A percentile compares a stretch with the other conserved stretches of the same genome.
These are phyloP conservation scores for Batillaria attramentaria DNA, from an alignment of 1,140 invertebrate species.

Conservation along the genomic window DNA sequence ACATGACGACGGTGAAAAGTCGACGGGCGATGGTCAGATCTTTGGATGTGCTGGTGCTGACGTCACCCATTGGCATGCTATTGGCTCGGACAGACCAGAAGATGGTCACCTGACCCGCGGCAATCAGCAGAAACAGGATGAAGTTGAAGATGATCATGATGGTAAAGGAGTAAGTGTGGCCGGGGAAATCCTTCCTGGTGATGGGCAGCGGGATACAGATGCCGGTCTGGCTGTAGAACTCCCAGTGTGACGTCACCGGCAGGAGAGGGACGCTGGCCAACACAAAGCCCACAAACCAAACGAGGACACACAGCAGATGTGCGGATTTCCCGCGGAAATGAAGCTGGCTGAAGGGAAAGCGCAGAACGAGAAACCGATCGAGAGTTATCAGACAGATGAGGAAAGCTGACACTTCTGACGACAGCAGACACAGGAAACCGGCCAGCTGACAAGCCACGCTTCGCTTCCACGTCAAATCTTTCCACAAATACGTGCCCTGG, in stretches of 20 bases:
- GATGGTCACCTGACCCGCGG: not conserved
- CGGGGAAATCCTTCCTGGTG: no score
- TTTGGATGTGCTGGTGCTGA: not conserved
- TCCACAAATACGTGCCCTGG: not conserved
- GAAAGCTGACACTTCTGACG: not conserved
- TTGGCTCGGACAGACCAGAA: not conserved
- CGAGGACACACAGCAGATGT: no score
- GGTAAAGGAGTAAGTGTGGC: not conserved
- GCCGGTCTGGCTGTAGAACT: no score
- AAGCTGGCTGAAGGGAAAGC: not conserved
- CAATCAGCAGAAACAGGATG: no score
- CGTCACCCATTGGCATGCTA: not conserved
- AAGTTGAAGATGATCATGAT: not conserved
- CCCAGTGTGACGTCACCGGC: no score
- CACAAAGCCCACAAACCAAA: not conserved
- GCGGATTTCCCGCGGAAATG: not conserved
- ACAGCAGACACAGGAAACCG: not conserved
- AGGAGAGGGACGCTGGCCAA: not conserved
- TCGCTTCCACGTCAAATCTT: not conserved
- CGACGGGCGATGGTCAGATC: slow-evolving; percentile 40
- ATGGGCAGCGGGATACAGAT: no score
- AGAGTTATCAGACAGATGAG: not conserved
- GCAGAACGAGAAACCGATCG: not conserved
- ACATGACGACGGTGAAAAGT: slow-evolving; percentile 38
- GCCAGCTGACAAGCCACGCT: not conserved